These are phyloP conservation scores for Papilio helenus DNA, from an alignment of 1,140 invertebrate species.

Conservation along the genomic window DNA sequence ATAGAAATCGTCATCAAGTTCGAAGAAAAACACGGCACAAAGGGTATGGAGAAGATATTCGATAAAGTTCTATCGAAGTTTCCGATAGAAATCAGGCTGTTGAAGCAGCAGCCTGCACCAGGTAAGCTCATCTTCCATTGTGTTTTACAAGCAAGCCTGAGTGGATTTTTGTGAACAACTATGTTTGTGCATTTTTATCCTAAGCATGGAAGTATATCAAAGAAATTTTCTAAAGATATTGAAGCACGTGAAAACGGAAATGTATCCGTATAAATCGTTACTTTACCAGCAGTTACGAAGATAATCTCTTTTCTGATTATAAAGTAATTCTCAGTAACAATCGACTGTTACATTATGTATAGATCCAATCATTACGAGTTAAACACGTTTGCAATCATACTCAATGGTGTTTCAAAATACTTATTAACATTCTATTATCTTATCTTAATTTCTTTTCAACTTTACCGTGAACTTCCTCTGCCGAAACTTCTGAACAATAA, in stretches of 20 bases:
- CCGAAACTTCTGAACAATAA: background rate
- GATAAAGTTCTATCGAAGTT: constrained; percentile 59
- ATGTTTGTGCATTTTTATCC: constrained; percentile 34
- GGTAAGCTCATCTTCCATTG: constrained; percentile 61
- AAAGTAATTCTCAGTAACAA: background rate
- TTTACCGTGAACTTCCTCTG: background rate
- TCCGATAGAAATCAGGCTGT: constrained; percentile 52
- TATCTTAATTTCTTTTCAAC: background rate
- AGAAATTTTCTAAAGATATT: background rate
- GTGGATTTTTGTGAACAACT: constrained; percentile 38
- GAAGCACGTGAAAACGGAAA: constrained; percentile 4
- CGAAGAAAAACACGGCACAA: constrained; percentile 54
- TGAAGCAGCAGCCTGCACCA: constrained; percentile 57
- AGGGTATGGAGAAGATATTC: constrained; percentile 63
- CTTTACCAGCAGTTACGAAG: background rate
- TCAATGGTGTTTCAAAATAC: background rate
- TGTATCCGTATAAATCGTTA: background rate
- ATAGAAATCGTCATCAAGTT: constrained; percentile 71
- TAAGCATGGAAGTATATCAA: background rate
- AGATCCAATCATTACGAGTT: background rate
- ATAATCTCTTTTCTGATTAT: background rate
- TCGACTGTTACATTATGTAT: background rate
- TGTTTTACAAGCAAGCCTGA: constrained; percentile 34
- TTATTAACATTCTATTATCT: background rate
- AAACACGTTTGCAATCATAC: background rate